Percentiles rank a stretch among this genome's conserved stretches.
phyloP scores from a whole-genome alignment of 64 coral and sea anemone genomes.

The Stichodactyla helianthus region DNA sequence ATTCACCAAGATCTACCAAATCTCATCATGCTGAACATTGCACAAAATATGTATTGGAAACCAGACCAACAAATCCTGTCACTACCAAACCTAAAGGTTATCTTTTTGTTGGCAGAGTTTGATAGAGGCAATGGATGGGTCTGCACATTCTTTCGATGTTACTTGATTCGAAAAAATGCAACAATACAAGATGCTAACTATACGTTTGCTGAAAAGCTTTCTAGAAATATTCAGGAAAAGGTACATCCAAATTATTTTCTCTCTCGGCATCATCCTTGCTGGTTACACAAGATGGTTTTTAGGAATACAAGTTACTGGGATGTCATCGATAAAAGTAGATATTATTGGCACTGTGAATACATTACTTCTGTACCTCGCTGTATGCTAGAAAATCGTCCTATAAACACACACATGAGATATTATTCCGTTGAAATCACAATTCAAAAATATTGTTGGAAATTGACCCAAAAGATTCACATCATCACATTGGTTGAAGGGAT shows the following conservation, averaged over 20 bases:
- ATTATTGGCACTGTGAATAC: not conserved
- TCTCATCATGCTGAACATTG: too few relatives aligned
- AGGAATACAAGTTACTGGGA: not conserved
- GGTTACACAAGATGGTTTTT: not conserved
- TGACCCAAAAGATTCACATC: not conserved
- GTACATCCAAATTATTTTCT: not conserved
- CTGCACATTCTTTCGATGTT: not conserved
- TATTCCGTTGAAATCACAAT: not conserved
- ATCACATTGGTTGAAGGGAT: not conserved
- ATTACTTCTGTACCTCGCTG: not conserved
- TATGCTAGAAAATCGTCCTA: not conserved
- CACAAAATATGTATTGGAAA: too few relatives aligned
- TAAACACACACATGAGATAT: not conserved
- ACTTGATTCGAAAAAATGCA: not conserved
- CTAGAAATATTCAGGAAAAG: not conserved
- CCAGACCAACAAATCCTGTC: not conserved
- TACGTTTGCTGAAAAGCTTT: not conserved
- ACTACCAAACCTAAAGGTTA: not conserved
- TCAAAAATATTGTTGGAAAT: not conserved
- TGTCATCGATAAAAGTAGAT: not conserved
- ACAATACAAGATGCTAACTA: not conserved
- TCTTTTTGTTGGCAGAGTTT: not conserved
- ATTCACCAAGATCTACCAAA: too few relatives aligned
- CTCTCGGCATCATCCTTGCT: not conserved
- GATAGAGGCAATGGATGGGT: too few relatives aligned